These are phyloP conservation scores for Danaus melanippus DNA, from an alignment of 1,140 invertebrate species.

Conservation along the genomic window DNA sequence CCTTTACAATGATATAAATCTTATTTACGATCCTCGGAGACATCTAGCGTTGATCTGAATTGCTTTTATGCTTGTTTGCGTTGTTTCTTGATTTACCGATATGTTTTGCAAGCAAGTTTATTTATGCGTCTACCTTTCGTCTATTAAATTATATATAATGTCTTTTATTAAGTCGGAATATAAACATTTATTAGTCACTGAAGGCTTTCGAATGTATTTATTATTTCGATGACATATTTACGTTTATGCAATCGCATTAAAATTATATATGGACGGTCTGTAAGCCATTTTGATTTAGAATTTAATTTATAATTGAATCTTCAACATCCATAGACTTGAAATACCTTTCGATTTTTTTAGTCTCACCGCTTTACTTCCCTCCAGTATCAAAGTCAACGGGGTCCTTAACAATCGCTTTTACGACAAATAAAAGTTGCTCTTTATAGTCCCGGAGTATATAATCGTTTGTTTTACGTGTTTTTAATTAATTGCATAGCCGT, in stretches of 20 bases:
- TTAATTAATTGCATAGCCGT: slow-evolving; percentile 70
- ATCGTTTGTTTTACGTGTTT: slow-evolving; percentile 71
- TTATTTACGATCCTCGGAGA: slow-evolving; percentile 53
- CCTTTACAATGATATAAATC: slow-evolving; percentile 54
- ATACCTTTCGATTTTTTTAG: slow-evolving; percentile 32
- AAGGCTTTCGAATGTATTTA: too few relatives aligned
- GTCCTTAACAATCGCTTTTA: slow-evolving; percentile 70
- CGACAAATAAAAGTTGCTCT: slow-evolving; percentile 73
- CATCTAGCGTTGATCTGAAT: slow-evolving; percentile 59
- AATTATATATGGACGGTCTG: too few relatives aligned
- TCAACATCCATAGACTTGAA: background rate
- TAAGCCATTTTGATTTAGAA: too few relatives aligned
- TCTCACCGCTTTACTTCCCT: slow-evolving; percentile 18
- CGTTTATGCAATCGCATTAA: too few relatives aligned
- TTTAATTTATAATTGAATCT: too few relatives aligned
- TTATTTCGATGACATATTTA: too few relatives aligned
- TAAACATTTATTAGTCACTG: too few relatives aligned
- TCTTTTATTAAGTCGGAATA: too few relatives aligned
- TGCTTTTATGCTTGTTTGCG: slow-evolving; percentile 65
- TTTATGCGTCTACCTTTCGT: slow-evolving; percentile 20
- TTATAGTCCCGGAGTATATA: slow-evolving; percentile 69
- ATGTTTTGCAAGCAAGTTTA: slow-evolving; percentile 44
- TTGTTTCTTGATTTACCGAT: slow-evolving; percentile 58
- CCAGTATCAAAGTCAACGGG: slow-evolving; percentile 48
- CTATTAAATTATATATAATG: too few relatives aligned